These are phyloP conservation scores for Mellivora capensis DNA, from an alignment of 2,113 vertebrate species.

Conservation along the genomic window DNA sequence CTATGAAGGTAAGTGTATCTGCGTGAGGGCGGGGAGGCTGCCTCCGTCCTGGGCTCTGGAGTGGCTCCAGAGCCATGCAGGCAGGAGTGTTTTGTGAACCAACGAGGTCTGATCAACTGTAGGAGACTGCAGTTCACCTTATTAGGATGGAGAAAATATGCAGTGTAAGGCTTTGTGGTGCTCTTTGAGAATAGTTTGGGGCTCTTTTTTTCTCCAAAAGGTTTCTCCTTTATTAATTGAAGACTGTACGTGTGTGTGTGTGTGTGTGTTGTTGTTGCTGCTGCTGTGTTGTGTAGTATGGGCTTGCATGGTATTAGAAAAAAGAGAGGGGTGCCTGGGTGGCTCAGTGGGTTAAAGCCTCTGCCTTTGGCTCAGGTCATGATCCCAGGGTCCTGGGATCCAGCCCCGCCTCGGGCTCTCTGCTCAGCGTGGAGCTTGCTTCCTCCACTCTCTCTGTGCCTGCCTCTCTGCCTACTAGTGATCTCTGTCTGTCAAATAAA, in stretches of 20 bases:
- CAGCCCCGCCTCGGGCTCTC: too few relatives aligned
- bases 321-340: background rate
- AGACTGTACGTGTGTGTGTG: background rate
- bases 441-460: too few relatives aligned
- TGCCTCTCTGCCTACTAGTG: too few relatives aligned
- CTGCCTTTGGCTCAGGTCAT: too few relatives aligned
- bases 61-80: background rate
- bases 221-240: background rate
- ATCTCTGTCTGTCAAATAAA: too few relatives aligned
- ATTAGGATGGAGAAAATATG: too few relatives aligned
- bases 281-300: background rate
- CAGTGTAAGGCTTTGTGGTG: background rate
- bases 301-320: background rate
- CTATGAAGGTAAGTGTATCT: constrained; percentile 91
- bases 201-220: background rate
- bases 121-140: background rate
- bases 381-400: too few relatives aligned
- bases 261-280: too few relatives aligned
- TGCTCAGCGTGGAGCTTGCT: too few relatives aligned
- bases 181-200: background rate
- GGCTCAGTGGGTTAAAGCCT: too few relatives aligned
- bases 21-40: accelerated
- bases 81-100: background rate
- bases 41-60: background rate
- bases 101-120: background rate